These are phyloP conservation scores for Lamproptera curius DNA, from an alignment of 2,888 invertebrate genomes.

Conservation along the genomic window DNA sequence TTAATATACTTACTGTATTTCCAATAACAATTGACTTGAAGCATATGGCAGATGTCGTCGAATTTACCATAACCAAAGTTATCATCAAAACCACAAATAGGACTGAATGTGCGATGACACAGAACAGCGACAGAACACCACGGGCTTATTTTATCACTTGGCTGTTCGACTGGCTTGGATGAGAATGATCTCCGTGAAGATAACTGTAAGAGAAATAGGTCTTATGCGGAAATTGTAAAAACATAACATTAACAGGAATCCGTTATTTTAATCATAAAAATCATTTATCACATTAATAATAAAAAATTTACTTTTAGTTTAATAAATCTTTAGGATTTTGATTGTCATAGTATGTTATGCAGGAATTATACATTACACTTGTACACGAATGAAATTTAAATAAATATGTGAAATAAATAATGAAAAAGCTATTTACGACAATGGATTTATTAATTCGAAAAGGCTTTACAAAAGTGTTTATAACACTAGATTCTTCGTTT, in stretches of 20 bases:
- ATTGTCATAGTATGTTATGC: too few species aligned
- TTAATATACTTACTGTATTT: conserved; percentile 51
- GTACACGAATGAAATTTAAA: too few species aligned
- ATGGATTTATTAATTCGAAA: conserved; percentile 15
- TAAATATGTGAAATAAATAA: too few species aligned
- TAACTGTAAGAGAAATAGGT: conserved; percentile 36
- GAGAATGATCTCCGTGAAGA: conserved; percentile 35
- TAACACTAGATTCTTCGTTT: background rate
- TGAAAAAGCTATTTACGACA: conserved; percentile 19
- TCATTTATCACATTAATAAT: too few species aligned
- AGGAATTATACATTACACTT: too few species aligned
- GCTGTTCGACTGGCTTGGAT: conserved; percentile 23
- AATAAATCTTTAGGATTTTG: too few species aligned
- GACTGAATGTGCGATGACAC: conserved; percentile 36
- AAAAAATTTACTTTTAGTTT: too few species aligned
- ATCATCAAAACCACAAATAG: conserved; percentile 55
- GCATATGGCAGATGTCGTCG: conserved; percentile 56
- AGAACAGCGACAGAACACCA: conserved; percentile 51
- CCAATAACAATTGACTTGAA: conserved; percentile 59
- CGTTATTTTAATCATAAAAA: too few species aligned
- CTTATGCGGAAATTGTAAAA: conserved; percentile 12
- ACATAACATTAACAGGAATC: background rate
- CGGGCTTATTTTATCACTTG: conserved; percentile 31
- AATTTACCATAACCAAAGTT: conserved; percentile 53
- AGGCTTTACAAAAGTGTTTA: background rate